Evolutionary conservation across 2,113 vertebrate species (phyloP), one percentile per base, ranked within the genome.

Genomic region (Setophaga coronata): DNA sequence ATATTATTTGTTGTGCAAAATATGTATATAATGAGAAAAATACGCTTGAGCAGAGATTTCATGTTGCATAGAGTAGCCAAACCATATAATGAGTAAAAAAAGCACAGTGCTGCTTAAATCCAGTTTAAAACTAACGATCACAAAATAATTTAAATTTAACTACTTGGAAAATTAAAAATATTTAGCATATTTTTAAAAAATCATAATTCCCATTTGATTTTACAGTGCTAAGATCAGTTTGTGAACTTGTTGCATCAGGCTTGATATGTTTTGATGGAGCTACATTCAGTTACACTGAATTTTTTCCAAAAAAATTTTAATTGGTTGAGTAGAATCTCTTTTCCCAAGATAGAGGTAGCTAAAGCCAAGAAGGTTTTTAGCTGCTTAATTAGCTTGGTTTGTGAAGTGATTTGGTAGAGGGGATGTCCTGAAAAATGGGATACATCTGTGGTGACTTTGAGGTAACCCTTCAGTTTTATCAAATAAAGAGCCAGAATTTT

Each of bases 381-480:
- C 94, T 87, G 92, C 82, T 94, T 93, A 96, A 94, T 96, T 90
- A 95, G 90, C 64, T 57, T 5, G 6, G 89, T 90, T 96, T 97
- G 90, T 95, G 71, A 95, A 97, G 89, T 95, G 51, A 95, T 96
- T 97, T 96, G 84, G 94, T 96, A 87, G 82, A 93, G 73, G 64
- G 85, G 60, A 90, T 97, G 82, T 90, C 70, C 94, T 89, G 91
- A 96, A 79, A 78, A 90, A 93, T 94, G 85, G 97, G 92, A 94
- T 81, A 48, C 57, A 54, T 92, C 78, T 96, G 34, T 96, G 82
- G 77, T 96, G 97, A 95, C 70, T 97, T 90, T 86, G 91, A 97
- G 87, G 71, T 93, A 97, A 97, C 91, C 65, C 57, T 82, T 95
- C 90, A 93, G 77, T 96, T 93, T 95, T 78, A 93, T 95, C 72